Conservation (phyloP, 2,113 vertebrate genomes). For the Oophaga pumilio region DNA sequence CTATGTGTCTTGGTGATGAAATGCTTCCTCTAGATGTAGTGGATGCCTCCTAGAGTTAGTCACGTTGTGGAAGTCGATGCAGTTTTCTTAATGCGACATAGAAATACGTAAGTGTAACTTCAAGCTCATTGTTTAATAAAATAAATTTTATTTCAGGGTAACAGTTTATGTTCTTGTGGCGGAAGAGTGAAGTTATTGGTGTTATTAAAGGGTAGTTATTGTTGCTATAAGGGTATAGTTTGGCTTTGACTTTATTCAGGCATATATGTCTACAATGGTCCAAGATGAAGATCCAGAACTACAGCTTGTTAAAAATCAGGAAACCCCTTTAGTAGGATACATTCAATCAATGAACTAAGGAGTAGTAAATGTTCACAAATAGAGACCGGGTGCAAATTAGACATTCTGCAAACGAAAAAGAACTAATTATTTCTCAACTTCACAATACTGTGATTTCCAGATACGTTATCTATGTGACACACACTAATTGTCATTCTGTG, state of each 20-base stretch:
- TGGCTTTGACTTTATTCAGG: background rate
- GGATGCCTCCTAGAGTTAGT: too few relatives aligned
- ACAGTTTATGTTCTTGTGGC: too few relatives aligned
- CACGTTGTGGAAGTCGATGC: too few relatives aligned
- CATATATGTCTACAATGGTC: background rate
- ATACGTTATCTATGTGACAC: constrained; percentile 1
- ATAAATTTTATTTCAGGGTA: too few relatives aligned
- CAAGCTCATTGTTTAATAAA: too few relatives aligned
- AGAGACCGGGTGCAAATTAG: background rate
- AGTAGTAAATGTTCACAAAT: background rate
- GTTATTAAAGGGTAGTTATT: too few relatives aligned
- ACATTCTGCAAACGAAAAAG: background rate
- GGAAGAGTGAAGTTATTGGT: too few relatives aligned
- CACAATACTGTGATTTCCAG: background rate
- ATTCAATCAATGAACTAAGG: background rate
- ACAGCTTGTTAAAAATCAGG: background rate
- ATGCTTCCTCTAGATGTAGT: too few relatives aligned
- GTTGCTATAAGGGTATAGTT: too few relatives aligned
- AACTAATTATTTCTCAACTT: background rate
- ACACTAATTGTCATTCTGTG: constrained; percentile 14
- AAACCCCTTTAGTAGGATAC: background rate
- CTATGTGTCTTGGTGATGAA: too few relatives aligned
- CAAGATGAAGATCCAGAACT: background rate
- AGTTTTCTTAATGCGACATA: too few relatives aligned
- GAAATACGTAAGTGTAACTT: too few relatives aligned